Evolutionary conservation across 2,113 vertebrate genomes (phyloP).

Genomic region (Smithornis capensis): DNA sequence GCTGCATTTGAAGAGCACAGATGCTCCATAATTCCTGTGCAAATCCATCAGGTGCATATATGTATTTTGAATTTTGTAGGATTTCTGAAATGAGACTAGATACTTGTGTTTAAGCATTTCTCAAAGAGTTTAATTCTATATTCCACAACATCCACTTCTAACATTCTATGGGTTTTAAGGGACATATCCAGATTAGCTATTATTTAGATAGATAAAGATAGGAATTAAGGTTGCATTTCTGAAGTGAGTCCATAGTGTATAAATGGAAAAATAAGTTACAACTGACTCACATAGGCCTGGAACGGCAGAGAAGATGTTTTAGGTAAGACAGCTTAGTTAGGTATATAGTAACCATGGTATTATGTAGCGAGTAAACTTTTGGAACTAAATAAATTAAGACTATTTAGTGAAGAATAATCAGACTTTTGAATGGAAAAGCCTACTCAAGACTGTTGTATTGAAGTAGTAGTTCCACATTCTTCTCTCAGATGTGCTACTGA

Average conservation of each 20-base stretch:
- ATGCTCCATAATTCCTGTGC: not conserved
- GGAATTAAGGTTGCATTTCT: not conserved
- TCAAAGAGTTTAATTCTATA: not conserved
- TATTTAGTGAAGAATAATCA: not conserved
- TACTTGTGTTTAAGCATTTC: not conserved
- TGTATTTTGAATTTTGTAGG: not conserved
- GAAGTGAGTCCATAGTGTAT: not conserved
- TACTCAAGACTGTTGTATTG: not conserved
- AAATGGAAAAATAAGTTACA: not conserved
- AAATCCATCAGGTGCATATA: not conserved
- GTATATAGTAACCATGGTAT: not conserved
- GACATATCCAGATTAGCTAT: not conserved
- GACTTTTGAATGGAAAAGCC: not conserved
- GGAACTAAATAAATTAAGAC: not conserved
- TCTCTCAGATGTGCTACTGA: not conserved
- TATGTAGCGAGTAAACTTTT: not conserved
- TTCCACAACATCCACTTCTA: not conserved
- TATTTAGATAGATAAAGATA: not conserved
- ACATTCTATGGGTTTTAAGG: not conserved
- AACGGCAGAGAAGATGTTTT: not conserved
- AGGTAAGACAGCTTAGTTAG: not conserved
- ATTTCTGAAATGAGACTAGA: not conserved
- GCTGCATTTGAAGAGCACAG: not conserved
- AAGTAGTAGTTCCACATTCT: not conserved
- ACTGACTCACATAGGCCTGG: not conserved